Evolutionary conservation across 2,113 vertebrate genomes (phyloP).

Genomic region (Axis porcinus): DNA sequence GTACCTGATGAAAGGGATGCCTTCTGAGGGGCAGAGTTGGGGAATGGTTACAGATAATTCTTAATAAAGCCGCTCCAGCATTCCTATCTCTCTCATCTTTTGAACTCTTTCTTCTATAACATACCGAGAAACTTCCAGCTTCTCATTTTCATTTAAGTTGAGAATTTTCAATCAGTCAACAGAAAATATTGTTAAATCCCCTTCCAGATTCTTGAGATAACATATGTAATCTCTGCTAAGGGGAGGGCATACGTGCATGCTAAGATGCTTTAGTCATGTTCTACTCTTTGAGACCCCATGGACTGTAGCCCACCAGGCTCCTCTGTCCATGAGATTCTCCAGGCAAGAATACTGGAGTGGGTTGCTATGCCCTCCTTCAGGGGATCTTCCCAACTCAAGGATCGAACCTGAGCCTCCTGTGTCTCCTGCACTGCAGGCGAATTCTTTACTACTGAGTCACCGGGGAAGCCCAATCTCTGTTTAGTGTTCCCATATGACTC

Average conservation of each 20-base stretch:
- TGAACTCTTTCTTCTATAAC: not conserved
- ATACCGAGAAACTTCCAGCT: not conserved
- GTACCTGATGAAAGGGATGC: not conserved
- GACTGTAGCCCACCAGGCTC: not conserved
- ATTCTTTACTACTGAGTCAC: not conserved
- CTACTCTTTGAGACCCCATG: not conserved
- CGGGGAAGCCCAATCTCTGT: not conserved
- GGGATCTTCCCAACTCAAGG: not conserved
- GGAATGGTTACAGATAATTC: not conserved
- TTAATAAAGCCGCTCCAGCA: not conserved
- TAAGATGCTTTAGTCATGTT: not conserved
- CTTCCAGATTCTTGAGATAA: not conserved
- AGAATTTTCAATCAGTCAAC: not conserved
- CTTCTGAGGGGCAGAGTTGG: no score
- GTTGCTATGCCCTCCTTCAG: not conserved
- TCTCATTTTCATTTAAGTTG: not conserved
- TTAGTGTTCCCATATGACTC: not conserved
- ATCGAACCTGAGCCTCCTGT: not conserved
- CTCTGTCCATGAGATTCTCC: not conserved
- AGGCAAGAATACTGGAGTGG: not conserved
- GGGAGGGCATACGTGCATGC: rapidly evolving
- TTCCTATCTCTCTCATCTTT: not conserved
- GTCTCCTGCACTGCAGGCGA: not conserved
- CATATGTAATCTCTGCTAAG: not conserved
- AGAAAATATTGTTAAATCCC: not conserved